phyloP scores from a whole-genome alignment of 2,113 vertebrate species.

The Tenebrosternarchus preto region DNA sequence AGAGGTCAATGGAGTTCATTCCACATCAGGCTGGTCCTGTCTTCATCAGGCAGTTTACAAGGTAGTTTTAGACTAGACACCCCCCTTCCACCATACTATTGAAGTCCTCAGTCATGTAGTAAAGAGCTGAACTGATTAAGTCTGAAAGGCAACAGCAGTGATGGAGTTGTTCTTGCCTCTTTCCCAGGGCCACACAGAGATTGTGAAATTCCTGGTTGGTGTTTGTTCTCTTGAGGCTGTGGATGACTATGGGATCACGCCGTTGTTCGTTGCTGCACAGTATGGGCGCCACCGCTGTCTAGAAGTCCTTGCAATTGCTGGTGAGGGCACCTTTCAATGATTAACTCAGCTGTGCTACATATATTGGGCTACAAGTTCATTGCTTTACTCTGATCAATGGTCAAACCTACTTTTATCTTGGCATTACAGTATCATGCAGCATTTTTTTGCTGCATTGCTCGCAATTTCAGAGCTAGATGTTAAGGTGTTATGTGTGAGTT shows the following conservation, averaged over 20 bases:
- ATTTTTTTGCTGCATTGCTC: neutral
- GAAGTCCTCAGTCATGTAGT: neutral
- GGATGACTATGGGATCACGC: constrained; percentile 81
- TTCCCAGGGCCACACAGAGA: constrained; percentile 79
- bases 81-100: neutral
- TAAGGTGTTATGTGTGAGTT: too few species aligned
- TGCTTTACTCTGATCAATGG: constrained; percentile 27
- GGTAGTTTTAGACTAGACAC: constrained; percentile 43
- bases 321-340: constrained; percentile 60
- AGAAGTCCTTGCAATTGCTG: constrained; percentile 70
- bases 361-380: neutral
- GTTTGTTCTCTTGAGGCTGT: constrained; percentile 69
- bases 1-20: constrained; percentile 81
- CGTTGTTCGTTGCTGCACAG: constrained; percentile 83
- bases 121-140: neutral
- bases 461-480: neutral
- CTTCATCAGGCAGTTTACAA: constrained; percentile 87
- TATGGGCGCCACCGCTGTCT: constrained; percentile 82
- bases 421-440: neutral
- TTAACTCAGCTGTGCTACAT: constrained; percentile 6
- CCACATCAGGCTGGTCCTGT: constrained; percentile 88
- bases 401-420: constrained; percentile 16
- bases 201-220: constrained; percentile 71
- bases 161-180: neutral
- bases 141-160: neutral